These are phyloP conservation scores for Sebastes vulpes DNA, from an alignment of 2,797 vertebrate genomes.

Conservation along the genomic window DNA sequence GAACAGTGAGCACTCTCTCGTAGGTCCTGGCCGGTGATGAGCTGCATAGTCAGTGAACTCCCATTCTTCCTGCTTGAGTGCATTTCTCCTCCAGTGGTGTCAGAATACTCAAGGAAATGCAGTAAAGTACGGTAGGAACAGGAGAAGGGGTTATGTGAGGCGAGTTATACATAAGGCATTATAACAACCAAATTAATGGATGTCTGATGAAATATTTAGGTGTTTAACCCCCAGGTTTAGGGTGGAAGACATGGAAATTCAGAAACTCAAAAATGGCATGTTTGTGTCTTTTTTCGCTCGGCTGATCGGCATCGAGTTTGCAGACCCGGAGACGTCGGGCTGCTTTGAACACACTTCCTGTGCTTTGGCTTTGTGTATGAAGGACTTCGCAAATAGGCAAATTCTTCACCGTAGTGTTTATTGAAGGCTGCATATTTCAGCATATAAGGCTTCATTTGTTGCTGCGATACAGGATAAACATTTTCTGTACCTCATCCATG, in stretches of 20 bases:
- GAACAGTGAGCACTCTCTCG: conserved; percentile 53
- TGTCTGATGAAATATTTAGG: conserved; percentile 81
- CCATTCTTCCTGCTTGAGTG: conserved; percentile 63
- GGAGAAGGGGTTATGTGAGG: conserved; percentile 66
- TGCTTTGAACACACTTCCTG: conserved; percentile 22
- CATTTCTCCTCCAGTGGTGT: conserved; percentile 69
- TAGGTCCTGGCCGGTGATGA: conserved; percentile 61
- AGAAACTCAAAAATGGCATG: conserved; percentile 61
- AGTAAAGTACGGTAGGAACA: conserved; percentile 62
- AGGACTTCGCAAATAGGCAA: background rate
- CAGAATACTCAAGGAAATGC: conserved; percentile 68
- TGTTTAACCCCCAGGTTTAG: conserved; percentile 78
- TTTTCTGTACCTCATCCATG: background rate
- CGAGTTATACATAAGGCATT: conserved; percentile 82
- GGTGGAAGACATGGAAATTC: conserved; percentile 65
- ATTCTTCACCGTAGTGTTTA: background rate
- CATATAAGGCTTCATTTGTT: background rate
- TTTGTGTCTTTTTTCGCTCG: conserved; percentile 70
- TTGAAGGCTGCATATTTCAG: background rate
- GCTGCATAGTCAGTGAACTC: conserved; percentile 66
- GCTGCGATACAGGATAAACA: background rate
- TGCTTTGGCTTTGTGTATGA: background rate
- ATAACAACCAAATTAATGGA: conserved; percentile 86
- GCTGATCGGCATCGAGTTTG: conserved; percentile 41
- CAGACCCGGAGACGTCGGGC: conserved; percentile 18